Percentiles rank a stretch among this genome's conserved stretches.
phyloP scores from a whole-genome alignment of 2,113 vertebrate species.

The Himantopus leucocephalus region DNA sequence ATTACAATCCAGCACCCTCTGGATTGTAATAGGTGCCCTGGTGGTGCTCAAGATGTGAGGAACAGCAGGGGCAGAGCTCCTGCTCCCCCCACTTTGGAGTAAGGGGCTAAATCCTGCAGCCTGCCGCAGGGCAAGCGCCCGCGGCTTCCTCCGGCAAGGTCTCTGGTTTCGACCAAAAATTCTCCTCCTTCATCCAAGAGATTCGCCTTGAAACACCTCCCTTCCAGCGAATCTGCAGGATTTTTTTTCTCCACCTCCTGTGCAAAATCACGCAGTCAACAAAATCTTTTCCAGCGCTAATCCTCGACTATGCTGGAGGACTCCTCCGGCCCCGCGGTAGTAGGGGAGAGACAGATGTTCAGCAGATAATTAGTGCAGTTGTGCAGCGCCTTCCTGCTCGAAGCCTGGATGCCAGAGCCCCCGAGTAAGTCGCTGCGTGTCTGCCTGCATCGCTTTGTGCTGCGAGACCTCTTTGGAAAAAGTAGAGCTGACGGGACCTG shows the following conservation, averaged over 20 bases:
- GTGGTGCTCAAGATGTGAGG: not conserved
- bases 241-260: not conserved
- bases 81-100: accelerated
- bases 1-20: not conserved
- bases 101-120: not conserved
- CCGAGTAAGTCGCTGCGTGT: not conserved
- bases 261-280: conserved; percentile 33
- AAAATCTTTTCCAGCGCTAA: conserved; percentile 46
- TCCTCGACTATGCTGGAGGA: conserved; percentile 32
- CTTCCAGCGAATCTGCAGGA: not conserved
- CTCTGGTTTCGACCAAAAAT: not conserved
- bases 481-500: accelerated
- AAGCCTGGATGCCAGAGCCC: conserved; percentile 13
- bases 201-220: not conserved
- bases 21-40: not conserved
- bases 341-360: conserved; percentile 51
- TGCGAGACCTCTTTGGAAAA: not conserved
- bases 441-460: not conserved
- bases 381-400: conserved; percentile 21
- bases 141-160: not conserved
- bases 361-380: conserved; percentile 51
- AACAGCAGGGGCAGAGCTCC: not conserved
- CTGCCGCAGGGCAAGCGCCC: accelerated
- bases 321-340: not conserved
- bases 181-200: not conserved